Evolutionary conservation across 1,140 invertebrate genomes (phyloP).

Genomic region (Conus ventricosus): DNA sequence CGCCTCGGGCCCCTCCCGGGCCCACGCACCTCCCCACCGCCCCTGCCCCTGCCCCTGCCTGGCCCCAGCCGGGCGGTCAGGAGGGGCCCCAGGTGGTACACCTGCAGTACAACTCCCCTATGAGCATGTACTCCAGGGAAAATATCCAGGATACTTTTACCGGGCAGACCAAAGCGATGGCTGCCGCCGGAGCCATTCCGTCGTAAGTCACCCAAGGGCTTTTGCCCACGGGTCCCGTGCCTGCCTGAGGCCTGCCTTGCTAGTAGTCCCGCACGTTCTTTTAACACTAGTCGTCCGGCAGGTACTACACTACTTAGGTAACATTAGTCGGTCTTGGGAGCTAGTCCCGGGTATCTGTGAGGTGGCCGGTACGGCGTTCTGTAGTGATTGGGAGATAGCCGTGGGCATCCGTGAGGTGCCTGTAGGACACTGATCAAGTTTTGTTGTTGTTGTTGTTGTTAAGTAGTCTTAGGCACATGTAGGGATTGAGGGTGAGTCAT

Average conservation of each 20-base stretch:
- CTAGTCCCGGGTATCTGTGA: too few species aligned
- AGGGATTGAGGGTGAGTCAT: too few species aligned
- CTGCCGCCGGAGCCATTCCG: constrained; percentile 42
- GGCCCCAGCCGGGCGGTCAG: constrained; percentile 19
- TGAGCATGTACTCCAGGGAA: constrained; percentile 95
- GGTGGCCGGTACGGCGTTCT: too few species aligned
- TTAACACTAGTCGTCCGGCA: background rate
- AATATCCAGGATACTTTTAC: constrained; percentile 95
- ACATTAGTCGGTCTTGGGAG: too few species aligned
- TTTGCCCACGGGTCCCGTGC: background rate
- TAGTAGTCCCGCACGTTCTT: background rate
- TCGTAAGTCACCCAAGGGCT: background rate
- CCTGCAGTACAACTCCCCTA: constrained; percentile 94
- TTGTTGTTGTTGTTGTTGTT: too few species aligned
- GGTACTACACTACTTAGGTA: too few species aligned
- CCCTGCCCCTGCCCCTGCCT: constrained; percentile 23
- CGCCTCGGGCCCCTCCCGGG: background rate
- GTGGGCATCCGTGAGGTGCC: too few species aligned
- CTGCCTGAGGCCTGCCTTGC: background rate
- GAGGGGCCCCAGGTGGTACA: constrained; percentile 62
- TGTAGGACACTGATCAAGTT: too few species aligned
- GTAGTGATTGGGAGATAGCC: too few species aligned
- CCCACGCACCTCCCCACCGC: constrained; percentile 8
- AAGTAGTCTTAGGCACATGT: too few species aligned
- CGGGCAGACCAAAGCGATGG: constrained; percentile 79